These are phyloP conservation scores for Pogona vitticeps DNA, from an alignment of 2,113 vertebrate genomes.

Conservation along the genomic window DNA sequence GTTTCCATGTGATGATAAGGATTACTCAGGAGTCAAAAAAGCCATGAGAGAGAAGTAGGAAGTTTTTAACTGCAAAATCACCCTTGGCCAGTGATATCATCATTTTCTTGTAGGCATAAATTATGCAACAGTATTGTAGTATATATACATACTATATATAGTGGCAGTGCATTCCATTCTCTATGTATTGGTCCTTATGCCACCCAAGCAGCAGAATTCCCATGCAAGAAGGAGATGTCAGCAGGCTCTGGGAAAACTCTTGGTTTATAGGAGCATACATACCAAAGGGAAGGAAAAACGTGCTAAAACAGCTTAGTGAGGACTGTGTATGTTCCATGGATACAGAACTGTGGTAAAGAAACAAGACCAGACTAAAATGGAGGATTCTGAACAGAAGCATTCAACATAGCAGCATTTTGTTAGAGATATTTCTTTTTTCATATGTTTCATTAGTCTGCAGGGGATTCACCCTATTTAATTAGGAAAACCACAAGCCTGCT, in stretches of 20 bases:
- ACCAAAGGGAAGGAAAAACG: neutral
- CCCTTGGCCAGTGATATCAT: too few relatives aligned
- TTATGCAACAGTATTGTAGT: too few relatives aligned
- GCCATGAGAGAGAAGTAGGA: too few relatives aligned
- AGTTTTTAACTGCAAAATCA: too few relatives aligned
- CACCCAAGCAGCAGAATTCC: neutral
- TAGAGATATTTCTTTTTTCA: neutral
- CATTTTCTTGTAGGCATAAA: too few relatives aligned
- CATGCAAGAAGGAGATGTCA: neutral
- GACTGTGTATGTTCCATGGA: neutral
- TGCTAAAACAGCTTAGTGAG: neutral
- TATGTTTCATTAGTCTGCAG: too few relatives aligned
- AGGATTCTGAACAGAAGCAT: neutral
- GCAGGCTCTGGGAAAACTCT: neutral
- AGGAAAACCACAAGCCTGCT: neutral
- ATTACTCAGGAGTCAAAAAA: too few relatives aligned
- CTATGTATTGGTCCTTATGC: neutral
- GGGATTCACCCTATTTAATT: neutral
- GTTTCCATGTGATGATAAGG: too few relatives aligned
- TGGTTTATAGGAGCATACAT: neutral
- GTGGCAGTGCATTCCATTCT: too few relatives aligned
- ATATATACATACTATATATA: too few relatives aligned
- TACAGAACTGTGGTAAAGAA: neutral
- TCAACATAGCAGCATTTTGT: neutral
- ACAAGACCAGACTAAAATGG: neutral